Percentiles rank a stretch among this genome's conserved stretches.
phyloP scores from a whole-genome alignment of 2,888 invertebrate species.

The Lordiphosa andalusiaca region DNA sequence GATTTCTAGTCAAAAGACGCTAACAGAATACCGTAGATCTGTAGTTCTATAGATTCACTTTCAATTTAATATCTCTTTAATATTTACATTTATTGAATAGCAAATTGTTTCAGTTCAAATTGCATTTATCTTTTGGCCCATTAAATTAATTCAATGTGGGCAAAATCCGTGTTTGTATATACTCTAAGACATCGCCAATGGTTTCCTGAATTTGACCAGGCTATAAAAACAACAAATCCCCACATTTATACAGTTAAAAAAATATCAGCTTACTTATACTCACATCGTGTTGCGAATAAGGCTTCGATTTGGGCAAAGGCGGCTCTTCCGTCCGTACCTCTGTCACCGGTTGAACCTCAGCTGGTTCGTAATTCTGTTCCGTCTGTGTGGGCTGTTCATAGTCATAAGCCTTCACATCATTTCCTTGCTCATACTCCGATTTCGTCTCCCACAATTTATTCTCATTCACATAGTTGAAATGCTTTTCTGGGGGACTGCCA shows the following conservation, averaged over 20 bases:
- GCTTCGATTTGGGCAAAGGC: not conserved
- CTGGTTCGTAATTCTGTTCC: constrained; percentile 7
- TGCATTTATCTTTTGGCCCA: too few species aligned
- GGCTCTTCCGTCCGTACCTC: not conserved
- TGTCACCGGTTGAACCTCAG: constrained; percentile 10
- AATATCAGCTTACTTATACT: constrained; percentile 6
- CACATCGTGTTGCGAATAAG: constrained; percentile 41
- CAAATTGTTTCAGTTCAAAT: not conserved
- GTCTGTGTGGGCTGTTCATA: constrained; percentile 31
- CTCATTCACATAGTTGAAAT: constrained; percentile 81
- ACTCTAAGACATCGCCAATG: constrained; percentile 67
- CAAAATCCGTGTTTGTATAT: constrained; percentile 64
- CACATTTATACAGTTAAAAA: too few species aligned
- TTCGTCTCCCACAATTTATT: constrained; percentile 80
- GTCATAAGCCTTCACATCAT: constrained; percentile 19
- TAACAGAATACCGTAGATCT: too few species aligned
- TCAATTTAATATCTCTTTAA: too few species aligned
- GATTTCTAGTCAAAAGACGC: too few species aligned
- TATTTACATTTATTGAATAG: not conserved
- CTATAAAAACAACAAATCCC: constrained; percentile 35
- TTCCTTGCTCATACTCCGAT: not conserved
- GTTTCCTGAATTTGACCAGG: constrained; percentile 53
- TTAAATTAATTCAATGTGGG: constrained; percentile 51
- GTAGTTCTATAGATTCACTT: too few species aligned
- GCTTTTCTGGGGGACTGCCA: constrained; percentile 49